Evolutionary conservation across 2,113 vertebrate species (phyloP).

Genomic region (Oxyruncus cristatus): DNA sequence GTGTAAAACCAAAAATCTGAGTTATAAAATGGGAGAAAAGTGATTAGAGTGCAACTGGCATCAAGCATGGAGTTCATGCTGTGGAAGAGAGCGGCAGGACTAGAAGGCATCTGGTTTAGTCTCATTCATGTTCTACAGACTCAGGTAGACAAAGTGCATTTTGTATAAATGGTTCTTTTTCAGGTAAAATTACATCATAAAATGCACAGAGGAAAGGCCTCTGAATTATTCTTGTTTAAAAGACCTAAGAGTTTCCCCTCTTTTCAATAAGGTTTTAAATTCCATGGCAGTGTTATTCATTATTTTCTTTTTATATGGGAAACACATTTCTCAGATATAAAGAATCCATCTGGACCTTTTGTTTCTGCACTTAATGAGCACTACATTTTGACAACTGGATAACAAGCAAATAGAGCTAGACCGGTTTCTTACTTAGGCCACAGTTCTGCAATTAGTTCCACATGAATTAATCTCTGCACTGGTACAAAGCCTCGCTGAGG

Average conservation of each 20-base stretch:
- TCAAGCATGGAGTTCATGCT: not conserved
- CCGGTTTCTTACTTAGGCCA: not conserved
- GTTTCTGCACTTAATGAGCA: slow-evolving; percentile 50
- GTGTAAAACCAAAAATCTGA: not conserved
- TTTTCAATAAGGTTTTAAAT: not conserved
- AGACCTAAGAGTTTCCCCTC: not conserved
- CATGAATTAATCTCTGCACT: slow-evolving; percentile 10
- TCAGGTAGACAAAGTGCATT: not conserved
- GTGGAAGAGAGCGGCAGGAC: not conserved
- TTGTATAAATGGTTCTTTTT: not conserved
- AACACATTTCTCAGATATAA: slow-evolving; percentile 49
- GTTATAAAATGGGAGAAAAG: not conserved
- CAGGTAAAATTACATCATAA: not conserved
- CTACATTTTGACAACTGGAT: slow-evolving; percentile 38
- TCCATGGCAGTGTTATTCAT: not conserved
- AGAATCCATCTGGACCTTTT: slow-evolving; percentile 46
- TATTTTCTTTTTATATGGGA: not conserved
- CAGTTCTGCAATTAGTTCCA: slow-evolving; percentile 37
- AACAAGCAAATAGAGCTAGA: slow-evolving; percentile 44
- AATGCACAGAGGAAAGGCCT: not conserved
- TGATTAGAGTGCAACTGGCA: not conserved
- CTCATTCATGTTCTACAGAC: not conserved
- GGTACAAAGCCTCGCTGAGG: slow-evolving; percentile 31
- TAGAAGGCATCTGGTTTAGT: not conserved
- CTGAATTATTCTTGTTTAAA: not conserved